Percentiles rank a stretch among this genome's conserved stretches.
These are phyloP conservation scores for Aythya baeri DNA, from an alignment of 2,113 vertebrate genomes.

Conservation along the genomic window DNA sequence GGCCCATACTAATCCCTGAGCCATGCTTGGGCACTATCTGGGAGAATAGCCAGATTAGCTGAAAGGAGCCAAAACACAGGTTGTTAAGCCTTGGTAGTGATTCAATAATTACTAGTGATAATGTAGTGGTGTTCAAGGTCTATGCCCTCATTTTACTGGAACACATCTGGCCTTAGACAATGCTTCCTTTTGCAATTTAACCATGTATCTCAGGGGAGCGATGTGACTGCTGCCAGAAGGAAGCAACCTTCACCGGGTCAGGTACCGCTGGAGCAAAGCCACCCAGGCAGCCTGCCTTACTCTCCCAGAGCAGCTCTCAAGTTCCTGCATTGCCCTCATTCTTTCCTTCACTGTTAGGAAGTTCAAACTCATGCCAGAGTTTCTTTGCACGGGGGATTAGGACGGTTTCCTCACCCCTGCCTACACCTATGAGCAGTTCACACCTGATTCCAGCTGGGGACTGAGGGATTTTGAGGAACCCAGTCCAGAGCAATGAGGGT, in stretches of 20 bases:
- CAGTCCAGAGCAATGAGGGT: neutral
- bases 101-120: neutral
- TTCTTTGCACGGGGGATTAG: accelerated
- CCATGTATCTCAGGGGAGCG: neutral
- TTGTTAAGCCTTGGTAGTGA: neutral
- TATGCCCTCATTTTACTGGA: neutral
- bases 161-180: too few species aligned
- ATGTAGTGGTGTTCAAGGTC: neutral
- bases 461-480: neutral
- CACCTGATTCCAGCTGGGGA: accelerated
- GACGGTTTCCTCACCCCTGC: accelerated
- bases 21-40: neutral
- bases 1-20: neutral
- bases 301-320: neutral
- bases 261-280: neutral
- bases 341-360: accelerated
- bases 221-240: neutral
- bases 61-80: neutral
- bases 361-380: accelerated
- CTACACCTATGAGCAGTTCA: accelerated
- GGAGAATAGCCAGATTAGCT: neutral
- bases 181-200: neutral
- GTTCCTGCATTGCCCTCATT: accelerated
- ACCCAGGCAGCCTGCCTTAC: accelerated
- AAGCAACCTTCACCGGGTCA: accelerated